Evolutionary conservation across 2,888 invertebrate genomes (phyloP), one percentile per base, ranked within the genome.

Genomic region (Euzophera pinguis): DNA sequence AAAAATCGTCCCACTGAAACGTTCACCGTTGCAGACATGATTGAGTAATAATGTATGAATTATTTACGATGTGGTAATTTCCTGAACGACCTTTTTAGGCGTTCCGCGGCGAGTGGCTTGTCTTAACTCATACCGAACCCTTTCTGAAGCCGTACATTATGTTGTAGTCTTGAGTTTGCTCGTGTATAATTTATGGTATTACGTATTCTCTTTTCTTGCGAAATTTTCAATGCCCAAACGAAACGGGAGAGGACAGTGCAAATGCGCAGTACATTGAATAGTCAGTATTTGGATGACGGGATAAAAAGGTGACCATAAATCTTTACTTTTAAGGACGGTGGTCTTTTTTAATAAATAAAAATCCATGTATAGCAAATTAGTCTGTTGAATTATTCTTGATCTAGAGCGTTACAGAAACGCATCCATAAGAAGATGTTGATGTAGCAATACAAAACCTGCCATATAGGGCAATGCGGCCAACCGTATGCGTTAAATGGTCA

Each of bases 1-100:
- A 78, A 79, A 82, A 79, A 66, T 57, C 61, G 67, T 61, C 65
- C 63, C 64, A 65, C 76, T 78, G 77, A 74, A 80, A 78, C 65
- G 69, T 78, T 73, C 73, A 80, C 83, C 82, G 81, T 82, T 81
- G 77, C 60, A 68, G 65, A 69, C 74, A 77, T 79, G 81, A 87
- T 89, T 88, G 79, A 86, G 88, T 85, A 89, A 85, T 87, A 85
- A 80, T 80, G 71, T 72, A 84, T 84, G 86, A 86, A 88, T 87
- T 88, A 89, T 89, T 88, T 84, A 88, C 84, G 77, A 82, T 79
- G 84, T 83, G 81, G 79, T 84, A 83, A 84, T 80, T 73, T 78
- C 78, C 73, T 71, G 74, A 60, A 62, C 65, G 56, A 65, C 81
- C 82, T 73, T 83, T 84, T 85, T 80, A 69, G 82, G 78, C 60